Evolutionary conservation across 2,797 vertebrate genomes (phyloP).

Genomic region (Threskiornis aethiopicus): DNA sequence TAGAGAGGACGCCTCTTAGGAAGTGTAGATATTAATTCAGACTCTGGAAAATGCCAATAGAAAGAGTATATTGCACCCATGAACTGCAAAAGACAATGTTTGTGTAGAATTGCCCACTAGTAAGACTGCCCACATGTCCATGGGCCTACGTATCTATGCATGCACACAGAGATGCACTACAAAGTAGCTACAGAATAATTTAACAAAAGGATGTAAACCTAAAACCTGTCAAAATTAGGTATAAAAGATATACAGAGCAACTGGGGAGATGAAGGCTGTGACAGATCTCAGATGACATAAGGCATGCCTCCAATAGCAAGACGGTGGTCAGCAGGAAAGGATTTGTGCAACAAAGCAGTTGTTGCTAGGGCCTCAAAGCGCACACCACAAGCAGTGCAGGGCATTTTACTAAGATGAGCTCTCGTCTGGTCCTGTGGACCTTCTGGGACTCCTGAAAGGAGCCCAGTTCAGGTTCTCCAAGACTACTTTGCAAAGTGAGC

Average conservation of each 20-base stretch:
- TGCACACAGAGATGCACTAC: too few relatives aligned
- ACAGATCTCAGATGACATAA: background rate
- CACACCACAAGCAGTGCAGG: background rate
- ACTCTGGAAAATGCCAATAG: background rate
- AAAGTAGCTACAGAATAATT: background rate
- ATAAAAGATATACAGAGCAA: background rate
- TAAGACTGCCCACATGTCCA: background rate
- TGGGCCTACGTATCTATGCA: background rate
- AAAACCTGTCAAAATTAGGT: background rate
- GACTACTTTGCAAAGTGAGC: background rate
- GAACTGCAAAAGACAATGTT: background rate
- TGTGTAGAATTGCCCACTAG: background rate
- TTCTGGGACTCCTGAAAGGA: background rate
- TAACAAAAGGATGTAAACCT: background rate
- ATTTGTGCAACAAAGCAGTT: background rate
- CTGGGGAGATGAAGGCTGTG: background rate
- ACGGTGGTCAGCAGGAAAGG: background rate
- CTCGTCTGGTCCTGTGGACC: background rate
- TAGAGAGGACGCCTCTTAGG: background rate
- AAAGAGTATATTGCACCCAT: background rate
- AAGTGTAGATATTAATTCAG: background rate
- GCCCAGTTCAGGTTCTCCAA: background rate
- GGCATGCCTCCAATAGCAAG: background rate
- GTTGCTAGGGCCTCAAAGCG: background rate
- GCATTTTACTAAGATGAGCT: background rate